A percentile compares a stretch with the other conserved stretches of the same genome.
Conservation (phyloP, 2,797 vertebrate genomes). For the Eulemur mongoz region DNA sequence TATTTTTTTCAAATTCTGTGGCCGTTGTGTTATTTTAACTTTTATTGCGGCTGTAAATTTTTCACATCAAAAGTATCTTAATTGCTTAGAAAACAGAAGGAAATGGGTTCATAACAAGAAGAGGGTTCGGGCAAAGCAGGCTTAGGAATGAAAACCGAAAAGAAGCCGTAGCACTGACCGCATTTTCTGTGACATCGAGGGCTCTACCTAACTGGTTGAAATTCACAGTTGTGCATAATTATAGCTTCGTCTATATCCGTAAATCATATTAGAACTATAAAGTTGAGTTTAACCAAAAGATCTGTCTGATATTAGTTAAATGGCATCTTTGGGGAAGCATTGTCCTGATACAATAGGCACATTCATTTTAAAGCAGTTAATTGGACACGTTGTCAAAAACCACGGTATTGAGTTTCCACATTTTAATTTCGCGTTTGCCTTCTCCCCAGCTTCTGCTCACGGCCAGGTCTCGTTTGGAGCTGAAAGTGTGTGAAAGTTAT, state of each 20-base stretch:
- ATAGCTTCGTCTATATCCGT: conserved; percentile 51
- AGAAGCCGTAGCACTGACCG: background rate
- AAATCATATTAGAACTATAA: conserved; percentile 59
- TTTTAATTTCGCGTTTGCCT: conserved; percentile 65
- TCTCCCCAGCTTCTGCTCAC: conserved; percentile 47
- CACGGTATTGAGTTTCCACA: conserved; percentile 44
- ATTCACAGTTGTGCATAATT: conserved; percentile 56
- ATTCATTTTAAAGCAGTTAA: conserved; percentile 69
- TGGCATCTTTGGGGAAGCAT: conserved; percentile 49
- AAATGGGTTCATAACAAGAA: conserved; percentile 47
- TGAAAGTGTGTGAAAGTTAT: conserved; percentile 82
- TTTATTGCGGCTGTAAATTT: conserved; percentile 67
- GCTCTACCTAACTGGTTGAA: conserved; percentile 67
- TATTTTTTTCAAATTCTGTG: conserved; percentile 68
- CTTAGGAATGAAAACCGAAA: background rate
- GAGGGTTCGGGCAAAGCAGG: background rate
- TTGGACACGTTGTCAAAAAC: conserved; percentile 59
- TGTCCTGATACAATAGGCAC: conserved; percentile 68
- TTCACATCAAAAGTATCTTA: conserved; percentile 67
- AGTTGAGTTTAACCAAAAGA: conserved; percentile 61
- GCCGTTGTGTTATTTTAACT: conserved; percentile 61
- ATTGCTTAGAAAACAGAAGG: conserved; percentile 55
- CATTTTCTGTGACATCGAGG: background rate
- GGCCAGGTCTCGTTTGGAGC: conserved; percentile 60
- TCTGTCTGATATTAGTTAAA: conserved; percentile 48